These are phyloP conservation scores for Hydrozoanthus gracilis DNA, from an alignment of 92 coral and sea anemone species.

Conservation along the genomic window DNA sequence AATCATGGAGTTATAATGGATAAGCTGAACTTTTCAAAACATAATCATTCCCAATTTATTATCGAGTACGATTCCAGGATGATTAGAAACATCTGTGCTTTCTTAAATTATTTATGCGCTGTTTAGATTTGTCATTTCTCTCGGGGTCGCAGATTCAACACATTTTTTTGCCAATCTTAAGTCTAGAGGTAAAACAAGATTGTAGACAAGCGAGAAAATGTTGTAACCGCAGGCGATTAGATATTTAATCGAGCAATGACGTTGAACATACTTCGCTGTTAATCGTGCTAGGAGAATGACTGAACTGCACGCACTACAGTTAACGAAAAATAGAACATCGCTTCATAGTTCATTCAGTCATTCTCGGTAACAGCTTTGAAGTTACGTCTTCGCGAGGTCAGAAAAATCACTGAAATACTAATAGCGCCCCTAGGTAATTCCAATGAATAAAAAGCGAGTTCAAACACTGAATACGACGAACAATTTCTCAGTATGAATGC, in stretches of 20 bases:
- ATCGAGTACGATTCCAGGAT: constrained; percentile 67
- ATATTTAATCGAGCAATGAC: constrained; percentile 23
- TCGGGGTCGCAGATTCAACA: constrained; percentile 29
- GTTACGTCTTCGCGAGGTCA: constrained; percentile 7
- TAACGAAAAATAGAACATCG: background rate
- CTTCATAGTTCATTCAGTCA: background rate
- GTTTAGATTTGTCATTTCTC: constrained; percentile 50
- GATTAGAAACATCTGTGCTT: constrained; percentile 74
- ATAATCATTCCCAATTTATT: constrained; percentile 47
- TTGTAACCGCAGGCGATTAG: constrained; percentile 40
- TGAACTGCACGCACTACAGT: constrained; percentile 3
- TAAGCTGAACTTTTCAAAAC: constrained; percentile 19
- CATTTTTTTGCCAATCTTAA: constrained; percentile 16
- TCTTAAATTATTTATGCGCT: constrained; percentile 81
- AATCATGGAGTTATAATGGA: background rate
- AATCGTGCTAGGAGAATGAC: background rate
- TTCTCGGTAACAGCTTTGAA: constrained; percentile 19
- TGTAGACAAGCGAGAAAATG: constrained; percentile 12
- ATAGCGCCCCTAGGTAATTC: background rate
- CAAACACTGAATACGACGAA: background rate
- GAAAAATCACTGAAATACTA: constrained; percentile 3
- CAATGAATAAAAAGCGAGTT: background rate
- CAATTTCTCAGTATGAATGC: background rate
- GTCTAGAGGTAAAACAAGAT: constrained; percentile 24
- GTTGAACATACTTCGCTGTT: background rate